Base-by-base conservation (phyloP, 2,888 invertebrate genomes). In the Drosophila mayaguana region DNA sequence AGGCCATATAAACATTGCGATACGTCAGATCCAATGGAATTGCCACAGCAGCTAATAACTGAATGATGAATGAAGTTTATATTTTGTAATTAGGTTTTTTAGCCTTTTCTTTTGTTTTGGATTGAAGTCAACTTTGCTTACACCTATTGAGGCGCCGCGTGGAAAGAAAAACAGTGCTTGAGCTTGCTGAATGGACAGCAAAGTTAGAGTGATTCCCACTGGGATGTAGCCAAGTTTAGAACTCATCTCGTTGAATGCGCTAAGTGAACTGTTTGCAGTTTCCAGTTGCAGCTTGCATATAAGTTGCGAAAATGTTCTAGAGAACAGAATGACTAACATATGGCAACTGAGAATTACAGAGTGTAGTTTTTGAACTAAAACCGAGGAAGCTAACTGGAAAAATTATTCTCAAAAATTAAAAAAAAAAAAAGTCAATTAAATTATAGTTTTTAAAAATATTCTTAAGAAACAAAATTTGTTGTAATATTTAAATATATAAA, bases 1-100 rank as follows among this genome's bases (percentile, higher is more conserved):
- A 96, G 0, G 96, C 96, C 60, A 96, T 93, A 83, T 96, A 96
- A 7, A 96, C 95, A 89, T 95, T 95, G 78, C 95, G 95, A 74
- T 95, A 94, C 0, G 95, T 95, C 4, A 95, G 93, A 81, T 95
- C 95, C 20, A 96, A 91, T 0, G 96, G 96, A 43, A 96, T 94
- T 0, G 96, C 95, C 71, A 96, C 93, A 0, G 96, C 96, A 14
- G 96, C 88, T 86, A 96, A 95, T 20, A 95, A 93, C 96, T 96
- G 92, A 28, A 54, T 54, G 38, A 40, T 12, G 56, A 22, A 93
- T 93, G 14, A 56, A 8, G 16, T 50, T 50, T 34, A 20, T 50
- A n/a, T 36, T 12, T 36, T 40, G 32, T 25, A 36, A 42, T 28
- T 3, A 2, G 14, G 7, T 42, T 36, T 9, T 1, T 14, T 34